phyloP scores from a whole-genome alignment of 2,888 invertebrate genomes.

The Buathra laborator region DNA sequence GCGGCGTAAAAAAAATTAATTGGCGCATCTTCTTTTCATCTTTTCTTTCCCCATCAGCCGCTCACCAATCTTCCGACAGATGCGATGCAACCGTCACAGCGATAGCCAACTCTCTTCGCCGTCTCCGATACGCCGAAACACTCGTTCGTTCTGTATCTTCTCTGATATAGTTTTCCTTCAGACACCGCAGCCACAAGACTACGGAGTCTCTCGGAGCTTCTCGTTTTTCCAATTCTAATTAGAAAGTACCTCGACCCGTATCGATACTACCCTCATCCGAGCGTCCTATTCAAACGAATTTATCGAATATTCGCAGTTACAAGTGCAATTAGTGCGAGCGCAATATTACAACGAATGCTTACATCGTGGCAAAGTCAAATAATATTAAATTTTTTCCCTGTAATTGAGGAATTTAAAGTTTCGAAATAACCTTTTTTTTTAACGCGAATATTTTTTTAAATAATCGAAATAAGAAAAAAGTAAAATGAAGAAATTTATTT shows the following conservation, averaged over 20 bases:
- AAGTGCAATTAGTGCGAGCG: not conserved
- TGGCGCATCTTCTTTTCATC: conserved; percentile 60
- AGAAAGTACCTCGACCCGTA: conserved; percentile 22
- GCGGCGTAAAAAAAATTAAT: conserved; percentile 56
- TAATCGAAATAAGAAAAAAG: not conserved
- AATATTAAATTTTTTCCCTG: not conserved
- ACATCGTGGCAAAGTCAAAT: not conserved
- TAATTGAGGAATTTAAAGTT: not conserved
- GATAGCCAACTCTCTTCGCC: not conserved
- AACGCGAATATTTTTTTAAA: not conserved
- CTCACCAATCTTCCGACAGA: conserved; percentile 28
- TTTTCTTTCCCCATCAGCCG: conserved; percentile 31
- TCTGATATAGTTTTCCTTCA: conserved; percentile 1
- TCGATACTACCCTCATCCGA: conserved; percentile 16
- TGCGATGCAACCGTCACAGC: not conserved
- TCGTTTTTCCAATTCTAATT: conserved; percentile 55
- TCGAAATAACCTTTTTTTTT: not conserved
- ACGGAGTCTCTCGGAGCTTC: conserved; percentile 45
- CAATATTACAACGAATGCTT: not conserved
- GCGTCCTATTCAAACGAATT: not conserved
- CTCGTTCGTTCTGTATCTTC: not conserved
- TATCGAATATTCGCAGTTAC: not conserved
- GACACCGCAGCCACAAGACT: not conserved
- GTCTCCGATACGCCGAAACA: not conserved
- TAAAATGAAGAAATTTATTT: not conserved